These are phyloP conservation scores for Antennarius striatus DNA, from an alignment of 2,113 vertebrate genomes.

Conservation along the genomic window DNA sequence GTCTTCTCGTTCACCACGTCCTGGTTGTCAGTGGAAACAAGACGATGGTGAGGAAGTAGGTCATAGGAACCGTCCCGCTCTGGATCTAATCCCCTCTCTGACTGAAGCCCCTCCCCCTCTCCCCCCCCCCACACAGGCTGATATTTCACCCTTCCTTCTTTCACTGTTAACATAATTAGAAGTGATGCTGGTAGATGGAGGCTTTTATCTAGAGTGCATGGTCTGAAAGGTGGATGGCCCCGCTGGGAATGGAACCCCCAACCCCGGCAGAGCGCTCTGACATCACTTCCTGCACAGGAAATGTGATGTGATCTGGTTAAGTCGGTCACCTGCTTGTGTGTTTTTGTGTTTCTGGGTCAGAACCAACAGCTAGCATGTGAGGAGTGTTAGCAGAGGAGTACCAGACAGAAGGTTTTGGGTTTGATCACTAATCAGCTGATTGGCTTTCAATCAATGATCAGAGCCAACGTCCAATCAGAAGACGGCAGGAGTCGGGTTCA, in stretches of 20 bases:
- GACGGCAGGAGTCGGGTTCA: too few relatives aligned
- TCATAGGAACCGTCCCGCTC: conserved; percentile 55
- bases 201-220: conserved; percentile 29
- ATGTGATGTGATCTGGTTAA: background rate
- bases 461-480: too few relatives aligned
- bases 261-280: background rate
- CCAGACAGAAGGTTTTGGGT: too few relatives aligned
- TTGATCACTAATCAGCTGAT: too few relatives aligned
- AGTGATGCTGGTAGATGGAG: conserved; percentile 8
- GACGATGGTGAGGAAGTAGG: conserved; percentile 64
- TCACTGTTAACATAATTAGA: conserved; percentile 20
- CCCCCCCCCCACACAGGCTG: conserved; percentile 15
- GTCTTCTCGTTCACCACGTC: conserved; percentile 10
- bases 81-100: conserved; percentile 36
- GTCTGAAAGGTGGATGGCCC: background rate
- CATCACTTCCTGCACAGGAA: background rate
- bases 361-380: background rate
- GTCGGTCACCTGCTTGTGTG: background rate
- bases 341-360: conserved; percentile 10
- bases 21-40: conserved; percentile 26
- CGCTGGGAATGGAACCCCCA: conserved; percentile 23
- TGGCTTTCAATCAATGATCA: too few relatives aligned
- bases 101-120: conserved; percentile 14
- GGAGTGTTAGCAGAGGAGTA: background rate
- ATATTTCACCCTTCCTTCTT: conserved; percentile 20